A percentile compares a stretch with the other conserved stretches of the same genome.
These are phyloP conservation scores for Hycleus phaleratus DNA, from an alignment of 1,140 invertebrate species.

Conservation along the genomic window DNA sequence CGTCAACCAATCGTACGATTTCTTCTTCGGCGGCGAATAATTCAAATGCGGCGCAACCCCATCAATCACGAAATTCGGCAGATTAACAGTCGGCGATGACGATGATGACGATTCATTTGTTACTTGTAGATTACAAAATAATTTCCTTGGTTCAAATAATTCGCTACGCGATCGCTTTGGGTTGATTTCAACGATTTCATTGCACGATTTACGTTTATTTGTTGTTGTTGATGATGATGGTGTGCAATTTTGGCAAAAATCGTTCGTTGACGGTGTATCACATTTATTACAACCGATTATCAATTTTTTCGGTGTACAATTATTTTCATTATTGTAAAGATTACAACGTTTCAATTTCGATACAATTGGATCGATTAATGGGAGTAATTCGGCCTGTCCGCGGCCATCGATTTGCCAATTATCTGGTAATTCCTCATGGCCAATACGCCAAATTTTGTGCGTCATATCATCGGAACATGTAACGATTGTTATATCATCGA, in stretches of 20 bases:
- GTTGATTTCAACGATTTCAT: constrained; percentile 9
- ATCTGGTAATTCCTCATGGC: constrained; percentile 46
- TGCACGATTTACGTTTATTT: constrained; percentile 15
- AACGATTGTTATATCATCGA: constrained; percentile 51
- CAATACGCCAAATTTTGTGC: constrained; percentile 67
- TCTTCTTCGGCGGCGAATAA: constrained; percentile 60
- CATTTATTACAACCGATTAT: constrained; percentile 23
- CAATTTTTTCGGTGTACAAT: constrained; percentile 18
- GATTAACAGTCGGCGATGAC: constrained; percentile 53
- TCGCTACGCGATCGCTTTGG: constrained; percentile 19
- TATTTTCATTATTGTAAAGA: not conserved
- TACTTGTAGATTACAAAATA: constrained; percentile 6
- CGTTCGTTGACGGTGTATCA: constrained; percentile 9
- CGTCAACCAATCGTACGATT: constrained; percentile 64
- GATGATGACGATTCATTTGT: not conserved
- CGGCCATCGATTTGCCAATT: constrained; percentile 43
- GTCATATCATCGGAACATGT: constrained; percentile 74
- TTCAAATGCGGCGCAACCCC: constrained; percentile 67
- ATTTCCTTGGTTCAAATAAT: not conserved
- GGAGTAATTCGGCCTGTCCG: constrained; percentile 49
- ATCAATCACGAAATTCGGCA: constrained; percentile 69
- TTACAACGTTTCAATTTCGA: not conserved
- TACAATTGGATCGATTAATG: constrained; percentile 5
- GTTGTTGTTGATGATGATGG: constrained; percentile 15
- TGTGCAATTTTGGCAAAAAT: constrained; percentile 28